Evolutionary conservation across 2,797 vertebrate genomes (phyloP), one percentile per base, ranked within the genome.

Genomic region (Acrossocheilus wenchowensis): DNA sequence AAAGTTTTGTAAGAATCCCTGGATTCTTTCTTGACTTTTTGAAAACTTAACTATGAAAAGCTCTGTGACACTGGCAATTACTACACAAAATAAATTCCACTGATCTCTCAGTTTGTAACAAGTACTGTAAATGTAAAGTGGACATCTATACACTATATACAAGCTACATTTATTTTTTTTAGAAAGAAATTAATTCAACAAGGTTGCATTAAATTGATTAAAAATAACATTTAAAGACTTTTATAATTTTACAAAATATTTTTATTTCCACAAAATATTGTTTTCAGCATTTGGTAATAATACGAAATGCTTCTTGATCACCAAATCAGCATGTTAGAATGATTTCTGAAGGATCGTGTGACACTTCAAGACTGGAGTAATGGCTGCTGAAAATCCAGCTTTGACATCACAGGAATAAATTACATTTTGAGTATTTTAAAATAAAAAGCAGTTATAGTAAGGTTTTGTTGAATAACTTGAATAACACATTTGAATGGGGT

Each of bases 1-100:
- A 98, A 92, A 98, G 97, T 91, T 98, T 98, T 90, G 97, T 98
- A 92, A 97, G 97, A 96, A 19, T 57, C 30, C 60, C 39, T 78
- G 21, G 21, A 6, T 34, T 43, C 14, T 11, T 80, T 81, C 10
- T 79, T 43, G 39, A 19, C 23, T 60, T 6, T 54, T 77, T 57
- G 23, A 78, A 78, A 78, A 39, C 30, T 30, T 11, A 54, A 52
- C 19, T 39, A 39, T 57, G 7, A n/a, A 57, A 54, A 57, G 34
- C 50, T 78, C 6, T 41, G 6, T 41, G 19, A 23, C 21, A 8
- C 10, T 12, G 9, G 11, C 52, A 26, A 1, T 54, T 54, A 77
- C 74, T 26, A 77, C 10, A 36, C 30, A 36, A 36, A 77, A 77
- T 54, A 36, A 12, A 30, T 39, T 5, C 14, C 3, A 39, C 34